Base-by-base conservation (phyloP, 2,888 invertebrate species). In the Lithophane leautieri region DNA sequence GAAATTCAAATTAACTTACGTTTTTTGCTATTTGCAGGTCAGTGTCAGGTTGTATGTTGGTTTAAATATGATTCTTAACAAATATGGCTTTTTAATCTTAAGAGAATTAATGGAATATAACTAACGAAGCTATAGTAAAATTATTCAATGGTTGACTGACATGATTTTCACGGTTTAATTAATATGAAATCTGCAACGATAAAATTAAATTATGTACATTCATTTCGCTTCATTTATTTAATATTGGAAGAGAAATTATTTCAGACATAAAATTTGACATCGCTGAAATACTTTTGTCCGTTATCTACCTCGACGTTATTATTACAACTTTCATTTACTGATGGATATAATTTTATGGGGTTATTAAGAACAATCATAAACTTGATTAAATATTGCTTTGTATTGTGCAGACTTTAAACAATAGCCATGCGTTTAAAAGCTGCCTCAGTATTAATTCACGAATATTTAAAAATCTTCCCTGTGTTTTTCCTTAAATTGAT, bases 141-240 rank as follows among this genome's bases (percentile, higher is more conserved):
- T 67, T 62, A 67, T 50, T 67, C 34, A 79, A 67, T 58, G 25
- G n/a, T 16, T 14, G 19, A 4, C 52, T 11, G 56, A 42, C 50
- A 42, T 60, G 4, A 65, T 68, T 54, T 71, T 73, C 47, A 74
- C 72, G 50, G 25, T 52, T 67, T 73, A 70, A 81, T 81, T 77
- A 77, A 58, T 58, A 73, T 25, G 19, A 81, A 76, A 56, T 70
- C 28, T 75, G 70, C 34, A 76, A 22, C 61, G 70, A 56, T 50
- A 65, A 71, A 81, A 72, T 76, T 25, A 44, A 61, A 69, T 76
- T 76, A 34, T 67, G 47, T 47, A 34, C 60, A 68, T 77, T 68
- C 3, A 82, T 73, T 73, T 73, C 78, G 62, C 66, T 81, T 58
- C 58, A 78, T 73, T 73, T 65, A 81, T 73, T 67, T 56, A 81